Evolutionary conservation across 2,888 invertebrate genomes (phyloP).

Genomic region (Tortrix viridana): DNA sequence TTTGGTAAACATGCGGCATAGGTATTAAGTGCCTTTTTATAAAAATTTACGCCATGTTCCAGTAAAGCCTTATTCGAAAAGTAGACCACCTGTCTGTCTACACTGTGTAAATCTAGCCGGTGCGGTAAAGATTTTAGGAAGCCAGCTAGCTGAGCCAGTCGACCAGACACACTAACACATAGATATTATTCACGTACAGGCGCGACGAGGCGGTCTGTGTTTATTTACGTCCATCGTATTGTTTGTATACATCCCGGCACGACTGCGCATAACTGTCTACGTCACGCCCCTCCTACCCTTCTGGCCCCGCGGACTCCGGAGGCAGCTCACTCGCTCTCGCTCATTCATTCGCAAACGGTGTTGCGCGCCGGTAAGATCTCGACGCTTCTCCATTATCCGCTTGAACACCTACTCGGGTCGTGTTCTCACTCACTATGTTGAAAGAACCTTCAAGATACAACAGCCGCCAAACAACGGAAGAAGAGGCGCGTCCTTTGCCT

Average conservation of each 20-base stretch:
- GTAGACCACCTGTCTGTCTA: constrained; percentile 40
- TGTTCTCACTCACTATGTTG: constrained; percentile 66
- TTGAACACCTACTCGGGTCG: constrained; percentile 48
- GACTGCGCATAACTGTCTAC: constrained; percentile 80
- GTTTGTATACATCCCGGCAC: constrained; percentile 84
- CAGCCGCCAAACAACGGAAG: constrained; percentile 62
- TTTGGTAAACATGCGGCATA: not conserved
- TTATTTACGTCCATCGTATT: constrained; percentile 84
- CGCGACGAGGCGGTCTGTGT: constrained; percentile 73
- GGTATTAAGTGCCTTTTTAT: not conserved
- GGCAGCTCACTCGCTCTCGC: constrained; percentile 59
- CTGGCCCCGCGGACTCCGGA: constrained; percentile 67
- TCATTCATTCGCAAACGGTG: constrained; percentile 82
- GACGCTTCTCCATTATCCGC: constrained; percentile 55
- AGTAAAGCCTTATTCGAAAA: constrained; percentile 23
- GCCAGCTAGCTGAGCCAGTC: constrained; percentile 47
- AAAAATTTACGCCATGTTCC: constrained; percentile 17
- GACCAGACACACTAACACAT: constrained; percentile 67
- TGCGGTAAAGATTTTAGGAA: constrained; percentile 40
- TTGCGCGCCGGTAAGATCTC: constrained; percentile 67
- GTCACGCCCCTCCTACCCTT: constrained; percentile 68
- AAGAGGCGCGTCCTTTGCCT: constrained; percentile 65
- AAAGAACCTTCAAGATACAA: constrained; percentile 77
- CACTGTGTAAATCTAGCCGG: constrained; percentile 31
- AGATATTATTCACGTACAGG: constrained; percentile 71